Conservation (phyloP, 2,888 invertebrate species). For the Harpalus rufipes region DNA sequence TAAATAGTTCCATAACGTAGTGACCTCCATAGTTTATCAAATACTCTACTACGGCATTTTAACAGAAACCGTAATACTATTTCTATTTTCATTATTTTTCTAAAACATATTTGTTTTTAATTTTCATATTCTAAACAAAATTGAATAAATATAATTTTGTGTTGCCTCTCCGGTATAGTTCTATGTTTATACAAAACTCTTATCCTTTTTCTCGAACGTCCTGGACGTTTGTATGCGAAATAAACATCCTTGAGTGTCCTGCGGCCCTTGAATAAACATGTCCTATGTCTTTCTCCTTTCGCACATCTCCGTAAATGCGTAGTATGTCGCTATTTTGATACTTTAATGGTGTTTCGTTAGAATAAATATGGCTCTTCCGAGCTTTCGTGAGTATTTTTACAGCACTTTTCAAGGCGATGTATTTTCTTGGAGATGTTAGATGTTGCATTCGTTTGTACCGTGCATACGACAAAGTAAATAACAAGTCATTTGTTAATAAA, state of each 20-base stretch:
- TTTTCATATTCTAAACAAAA: neutral
- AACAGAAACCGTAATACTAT: no score
- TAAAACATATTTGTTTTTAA: conserved; percentile 7
- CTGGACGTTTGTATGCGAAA: conserved; percentile 52
- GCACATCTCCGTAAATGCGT: conserved; percentile 31
- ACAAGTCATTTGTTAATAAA: no score
- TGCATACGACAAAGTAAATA: no score
- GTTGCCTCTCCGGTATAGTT: neutral
- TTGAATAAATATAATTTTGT: neutral
- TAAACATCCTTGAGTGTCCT: conserved; percentile 61
- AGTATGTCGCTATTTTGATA: conserved; percentile 55
- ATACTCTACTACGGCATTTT: no score
- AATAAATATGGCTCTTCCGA: conserved; percentile 47
- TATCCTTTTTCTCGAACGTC: conserved; percentile 1
- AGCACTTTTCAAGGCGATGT: neutral
- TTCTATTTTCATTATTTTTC: no score
- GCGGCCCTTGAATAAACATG: conserved; percentile 55
- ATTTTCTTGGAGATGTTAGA: neutral
- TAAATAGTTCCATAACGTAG: no score
- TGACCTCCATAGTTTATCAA: no score
- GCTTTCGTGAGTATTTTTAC: conserved; percentile 6
- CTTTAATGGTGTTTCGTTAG: conserved; percentile 58
- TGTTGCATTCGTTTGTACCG: no score
- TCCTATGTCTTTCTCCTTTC: conserved; percentile 33
- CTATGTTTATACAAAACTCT: neutral